phyloP scores from a whole-genome alignment of 2,797 vertebrate genomes.

The Labroides dimidiatus region DNA sequence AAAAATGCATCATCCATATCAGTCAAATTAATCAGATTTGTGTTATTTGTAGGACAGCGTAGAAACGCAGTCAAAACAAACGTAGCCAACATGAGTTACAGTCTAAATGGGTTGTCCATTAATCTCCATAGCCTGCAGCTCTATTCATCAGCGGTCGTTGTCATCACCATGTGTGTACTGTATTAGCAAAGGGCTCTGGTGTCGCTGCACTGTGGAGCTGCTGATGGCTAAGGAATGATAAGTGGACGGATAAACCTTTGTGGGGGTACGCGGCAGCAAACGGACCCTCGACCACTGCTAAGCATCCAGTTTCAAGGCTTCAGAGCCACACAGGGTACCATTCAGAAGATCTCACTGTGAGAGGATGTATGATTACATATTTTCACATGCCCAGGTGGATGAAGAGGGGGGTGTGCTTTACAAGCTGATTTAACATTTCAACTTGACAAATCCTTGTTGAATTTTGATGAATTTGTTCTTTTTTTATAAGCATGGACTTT shows the following conservation, averaged over 20 bases:
- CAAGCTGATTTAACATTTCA: not conserved
- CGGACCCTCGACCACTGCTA: conserved; percentile 45
- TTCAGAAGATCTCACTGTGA: conserved; percentile 35
- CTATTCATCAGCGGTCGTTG: conserved; percentile 59
- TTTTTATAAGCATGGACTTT: not conserved
- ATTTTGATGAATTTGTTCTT: not conserved
- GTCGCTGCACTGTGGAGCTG: conserved; percentile 59
- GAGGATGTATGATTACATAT: conserved; percentile 12
- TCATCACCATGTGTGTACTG: conserved; percentile 68
- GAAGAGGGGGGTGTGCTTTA: not conserved
- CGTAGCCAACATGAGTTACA: conserved; percentile 44
- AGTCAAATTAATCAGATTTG: conserved; percentile 23
- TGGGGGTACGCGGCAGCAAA: conserved; percentile 43
- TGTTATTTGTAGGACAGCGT: conserved; percentile 24
- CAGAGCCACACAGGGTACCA: conserved; percentile 44
- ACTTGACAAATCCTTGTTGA: not conserved
- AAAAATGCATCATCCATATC: not conserved
- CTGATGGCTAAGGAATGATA: conserved; percentile 77
- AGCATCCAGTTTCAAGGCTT: conserved; percentile 69
- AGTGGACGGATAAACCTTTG: conserved; percentile 69
- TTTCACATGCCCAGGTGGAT: conserved; percentile 47
- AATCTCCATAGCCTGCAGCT: conserved; percentile 48
- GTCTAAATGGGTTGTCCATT: conserved; percentile 53
- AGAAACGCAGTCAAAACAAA: conserved; percentile 63
- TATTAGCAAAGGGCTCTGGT: conserved; percentile 61